Conservation (phyloP, 2,888 invertebrate genomes). For the Barypeithes pellucidus region DNA sequence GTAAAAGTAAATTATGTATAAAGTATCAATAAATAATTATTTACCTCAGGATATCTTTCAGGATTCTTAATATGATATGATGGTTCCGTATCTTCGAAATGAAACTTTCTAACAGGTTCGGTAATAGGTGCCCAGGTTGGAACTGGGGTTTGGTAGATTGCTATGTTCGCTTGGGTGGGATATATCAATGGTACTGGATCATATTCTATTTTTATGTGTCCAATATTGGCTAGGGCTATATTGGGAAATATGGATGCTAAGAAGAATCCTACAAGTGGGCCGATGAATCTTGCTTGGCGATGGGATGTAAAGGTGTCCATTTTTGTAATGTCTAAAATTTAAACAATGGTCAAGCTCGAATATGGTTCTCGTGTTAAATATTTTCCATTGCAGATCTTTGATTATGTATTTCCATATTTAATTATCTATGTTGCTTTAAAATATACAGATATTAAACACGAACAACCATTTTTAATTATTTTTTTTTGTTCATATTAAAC, state of each 20-base stretch:
- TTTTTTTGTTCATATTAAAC: no score
- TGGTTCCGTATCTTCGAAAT: slow-evolving; percentile 16
- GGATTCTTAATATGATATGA: slow-evolving; percentile 12
- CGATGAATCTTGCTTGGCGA: slow-evolving; percentile 41
- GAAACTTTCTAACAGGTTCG: slow-evolving; percentile 10
- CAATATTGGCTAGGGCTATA: slow-evolving; percentile 36
- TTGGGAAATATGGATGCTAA: slow-evolving; percentile 45
- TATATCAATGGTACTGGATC: slow-evolving; percentile 33
- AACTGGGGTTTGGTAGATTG: slow-evolving; percentile 13
- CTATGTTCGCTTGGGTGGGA: slow-evolving; percentile 9
- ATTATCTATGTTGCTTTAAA: no score
- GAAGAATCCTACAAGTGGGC: slow-evolving; percentile 43
- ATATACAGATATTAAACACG: no score
- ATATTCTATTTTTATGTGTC: slow-evolving; percentile 46
- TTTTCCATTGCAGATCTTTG: no score
- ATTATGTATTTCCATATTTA: no score
- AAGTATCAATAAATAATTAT: not conserved
- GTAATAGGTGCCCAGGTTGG: slow-evolving; percentile 30
- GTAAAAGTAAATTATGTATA: no score
- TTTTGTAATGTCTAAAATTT: slow-evolving; percentile 35
- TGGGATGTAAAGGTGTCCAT: slow-evolving; percentile 25
- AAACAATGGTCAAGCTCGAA: not conserved
- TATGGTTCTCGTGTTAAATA: no score
- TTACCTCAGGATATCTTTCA: slow-evolving; percentile 16
- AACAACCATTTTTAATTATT: no score